Evolutionary conservation across 2,888 invertebrate species (phyloP).

Genomic region (Anodontia alba): DNA sequence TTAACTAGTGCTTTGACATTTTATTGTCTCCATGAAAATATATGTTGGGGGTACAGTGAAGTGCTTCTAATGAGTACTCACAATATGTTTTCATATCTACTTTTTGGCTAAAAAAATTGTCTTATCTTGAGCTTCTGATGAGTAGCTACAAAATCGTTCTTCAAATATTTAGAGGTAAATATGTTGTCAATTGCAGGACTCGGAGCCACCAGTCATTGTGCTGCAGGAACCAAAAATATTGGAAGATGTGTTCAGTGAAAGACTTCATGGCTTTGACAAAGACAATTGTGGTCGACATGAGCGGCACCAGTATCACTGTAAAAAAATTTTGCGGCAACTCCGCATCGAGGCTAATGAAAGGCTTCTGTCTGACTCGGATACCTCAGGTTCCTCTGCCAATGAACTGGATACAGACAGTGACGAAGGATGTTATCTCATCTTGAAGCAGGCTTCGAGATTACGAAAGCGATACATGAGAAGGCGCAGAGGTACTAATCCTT

Average conservation of each 20-base stretch:
- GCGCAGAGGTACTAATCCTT: conserved; percentile 57
- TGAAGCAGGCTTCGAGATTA: conserved; percentile 50
- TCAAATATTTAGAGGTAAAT: too few relatives aligned
- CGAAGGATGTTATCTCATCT: conserved; percentile 57
- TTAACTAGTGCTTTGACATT: too few relatives aligned
- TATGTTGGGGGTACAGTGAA: too few relatives aligned
- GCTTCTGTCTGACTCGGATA: conserved; percentile 63
- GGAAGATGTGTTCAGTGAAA: conserved; percentile 71
- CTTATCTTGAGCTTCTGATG: too few relatives aligned
- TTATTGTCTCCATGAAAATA: too few relatives aligned
- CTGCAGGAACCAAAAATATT: conserved; percentile 73
- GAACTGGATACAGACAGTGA: conserved; percentile 60
- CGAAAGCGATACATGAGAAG: conserved; percentile 47
- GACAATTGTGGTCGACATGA: conserved; percentile 61
- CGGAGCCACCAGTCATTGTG: conserved; percentile 76
- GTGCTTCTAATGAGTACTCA: too few relatives aligned
- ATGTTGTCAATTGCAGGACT: conserved; percentile 43
- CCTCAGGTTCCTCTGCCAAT: conserved; percentile 42
- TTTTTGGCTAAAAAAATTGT: too few relatives aligned
- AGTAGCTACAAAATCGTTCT: too few relatives aligned
- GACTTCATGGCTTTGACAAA: conserved; percentile 69
- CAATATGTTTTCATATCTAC: too few relatives aligned
- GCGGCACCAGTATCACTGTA: conserved; percentile 62
- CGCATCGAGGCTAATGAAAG: conserved; percentile 66
- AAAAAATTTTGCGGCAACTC: conserved; percentile 64